Conservation (phyloP, 2,113 vertebrate genomes). For the Panthera leo region DNA sequence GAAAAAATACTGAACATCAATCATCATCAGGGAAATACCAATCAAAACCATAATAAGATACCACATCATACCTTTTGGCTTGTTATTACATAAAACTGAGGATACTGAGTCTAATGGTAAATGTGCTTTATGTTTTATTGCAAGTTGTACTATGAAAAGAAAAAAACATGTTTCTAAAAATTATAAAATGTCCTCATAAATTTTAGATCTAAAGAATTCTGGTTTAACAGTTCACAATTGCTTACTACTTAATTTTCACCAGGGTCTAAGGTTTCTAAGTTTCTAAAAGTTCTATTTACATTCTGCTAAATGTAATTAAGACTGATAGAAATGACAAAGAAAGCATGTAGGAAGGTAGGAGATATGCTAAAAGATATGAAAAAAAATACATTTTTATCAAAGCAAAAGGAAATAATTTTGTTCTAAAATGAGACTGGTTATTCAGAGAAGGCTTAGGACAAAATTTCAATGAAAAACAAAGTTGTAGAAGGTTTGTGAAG, state of each 20-base stretch:
- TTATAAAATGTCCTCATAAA: not conserved
- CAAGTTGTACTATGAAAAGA: too few relatives aligned
- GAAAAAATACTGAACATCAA: too few relatives aligned
- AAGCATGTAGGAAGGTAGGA: not conserved
- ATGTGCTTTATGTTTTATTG: too few relatives aligned
- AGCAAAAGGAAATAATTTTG: not conserved
- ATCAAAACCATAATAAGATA: too few relatives aligned
- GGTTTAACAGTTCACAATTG: not conserved
- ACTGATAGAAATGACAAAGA: not conserved
- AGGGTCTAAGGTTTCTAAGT: not conserved
- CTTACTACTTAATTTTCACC: not conserved
- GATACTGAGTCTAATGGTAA: not conserved
- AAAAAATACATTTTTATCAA: not conserved
- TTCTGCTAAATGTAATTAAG: not conserved
- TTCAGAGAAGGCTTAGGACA: not conserved
- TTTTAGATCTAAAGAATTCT: not conserved
- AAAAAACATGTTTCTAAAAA: not conserved
- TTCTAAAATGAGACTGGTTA: not conserved
- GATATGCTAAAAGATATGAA: not conserved
- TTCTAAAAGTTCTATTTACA: not conserved
- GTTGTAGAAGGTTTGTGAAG: not conserved
- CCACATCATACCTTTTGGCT: not conserved
- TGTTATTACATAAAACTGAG: not conserved
- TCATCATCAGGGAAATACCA: too few relatives aligned
- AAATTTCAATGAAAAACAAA: not conserved